These are phyloP conservation scores for Acanthosepion pharaonis DNA, from an alignment of 2,888 invertebrate genomes.

Conservation along the genomic window DNA sequence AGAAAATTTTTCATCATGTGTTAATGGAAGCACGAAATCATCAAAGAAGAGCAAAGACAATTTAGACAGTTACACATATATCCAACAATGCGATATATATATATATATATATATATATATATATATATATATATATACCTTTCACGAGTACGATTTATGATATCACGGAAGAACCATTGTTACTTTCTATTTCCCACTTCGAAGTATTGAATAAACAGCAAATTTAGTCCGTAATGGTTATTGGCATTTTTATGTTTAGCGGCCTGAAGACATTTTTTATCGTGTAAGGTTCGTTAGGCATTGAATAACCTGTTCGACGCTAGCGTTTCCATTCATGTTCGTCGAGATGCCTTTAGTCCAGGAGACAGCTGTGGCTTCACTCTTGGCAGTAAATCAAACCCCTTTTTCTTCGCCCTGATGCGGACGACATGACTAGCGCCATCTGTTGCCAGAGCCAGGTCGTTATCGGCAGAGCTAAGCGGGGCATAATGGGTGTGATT, in stretches of 20 bases:
- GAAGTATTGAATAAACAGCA: neutral
- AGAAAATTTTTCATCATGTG: too few relatives aligned
- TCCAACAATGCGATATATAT: too few relatives aligned
- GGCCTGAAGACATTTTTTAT: neutral
- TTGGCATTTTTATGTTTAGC: neutral
- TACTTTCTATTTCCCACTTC: neutral
- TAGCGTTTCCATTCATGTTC: neutral
- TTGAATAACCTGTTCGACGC: slow-evolving; percentile 14
- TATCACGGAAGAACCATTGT: neutral
- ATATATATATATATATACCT: neutral
- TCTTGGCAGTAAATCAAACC: neutral
- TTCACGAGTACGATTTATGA: neutral
- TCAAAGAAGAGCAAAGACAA: too few relatives aligned
- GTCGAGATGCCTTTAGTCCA: neutral
- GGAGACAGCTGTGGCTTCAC: neutral
- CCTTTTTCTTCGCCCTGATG: neutral
- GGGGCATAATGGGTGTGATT: neutral
- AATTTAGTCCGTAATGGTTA: neutral
- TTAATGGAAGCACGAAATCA: too few relatives aligned
- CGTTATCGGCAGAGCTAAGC: neutral
- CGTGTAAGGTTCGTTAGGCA: neutral
- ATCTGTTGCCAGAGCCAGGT: neutral
- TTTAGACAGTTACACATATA: too few relatives aligned
- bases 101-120: too few relatives aligned
- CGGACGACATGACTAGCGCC: neutral